Evolutionary conservation across 2,797 vertebrate genomes (phyloP).

Genomic region (Sebastes diaconus): DNA sequence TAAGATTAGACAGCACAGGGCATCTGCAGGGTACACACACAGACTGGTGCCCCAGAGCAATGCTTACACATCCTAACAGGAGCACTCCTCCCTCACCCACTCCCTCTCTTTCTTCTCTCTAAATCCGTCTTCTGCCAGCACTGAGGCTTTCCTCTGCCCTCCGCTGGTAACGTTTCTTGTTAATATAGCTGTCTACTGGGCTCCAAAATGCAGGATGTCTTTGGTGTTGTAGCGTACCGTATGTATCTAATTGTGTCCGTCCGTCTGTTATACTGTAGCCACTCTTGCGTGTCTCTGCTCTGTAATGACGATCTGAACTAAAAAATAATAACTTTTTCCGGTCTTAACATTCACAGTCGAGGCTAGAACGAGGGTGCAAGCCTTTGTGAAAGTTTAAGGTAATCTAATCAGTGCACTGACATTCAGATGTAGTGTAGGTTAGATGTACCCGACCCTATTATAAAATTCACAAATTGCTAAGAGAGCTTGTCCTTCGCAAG

Average conservation of each 20-base stretch:
- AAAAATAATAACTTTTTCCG: not conserved
- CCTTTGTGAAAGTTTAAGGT: conserved; percentile 16
- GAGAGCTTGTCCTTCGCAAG: conserved; percentile 14
- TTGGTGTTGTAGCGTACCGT: not conserved
- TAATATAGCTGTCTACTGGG: conserved; percentile 6
- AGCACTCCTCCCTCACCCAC: conserved; percentile 31
- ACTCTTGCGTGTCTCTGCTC: not conserved
- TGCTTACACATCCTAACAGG: conserved; percentile 57
- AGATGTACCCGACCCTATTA: conserved; percentile 2
- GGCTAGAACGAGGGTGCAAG: not conserved
- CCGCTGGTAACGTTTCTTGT: conserved; percentile 26
- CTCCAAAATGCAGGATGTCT: not conserved
- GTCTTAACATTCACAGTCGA: conserved; percentile 14
- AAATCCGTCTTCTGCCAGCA: conserved; percentile 4
- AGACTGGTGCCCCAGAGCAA: conserved; percentile 58
- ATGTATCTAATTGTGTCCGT: not conserved
- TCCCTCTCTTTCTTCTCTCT: conserved; percentile 23
- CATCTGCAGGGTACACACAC: conserved; percentile 66
- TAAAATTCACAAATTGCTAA: not conserved
- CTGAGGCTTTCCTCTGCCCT: conserved; percentile 31
- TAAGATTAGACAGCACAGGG: conserved; percentile 70
- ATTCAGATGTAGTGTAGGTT: conserved; percentile 39
- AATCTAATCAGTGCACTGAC: conserved; percentile 53
- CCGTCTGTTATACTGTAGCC: not conserved
- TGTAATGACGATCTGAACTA: not conserved